These are phyloP conservation scores for Sabatieria punctata DNA, from an alignment of 2,888 invertebrate species.

Conservation along the genomic window DNA sequence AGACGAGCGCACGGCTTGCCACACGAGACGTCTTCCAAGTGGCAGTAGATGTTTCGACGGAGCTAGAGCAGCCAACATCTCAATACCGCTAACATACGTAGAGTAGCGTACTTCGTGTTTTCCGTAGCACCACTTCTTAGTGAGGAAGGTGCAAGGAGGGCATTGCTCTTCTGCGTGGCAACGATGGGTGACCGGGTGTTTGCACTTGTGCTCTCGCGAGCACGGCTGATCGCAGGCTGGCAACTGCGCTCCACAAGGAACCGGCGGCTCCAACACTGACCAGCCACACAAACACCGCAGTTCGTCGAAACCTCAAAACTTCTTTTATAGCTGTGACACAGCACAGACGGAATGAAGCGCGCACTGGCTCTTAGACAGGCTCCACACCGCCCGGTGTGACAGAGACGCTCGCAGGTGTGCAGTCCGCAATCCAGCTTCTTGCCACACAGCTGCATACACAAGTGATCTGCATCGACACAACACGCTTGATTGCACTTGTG, in stretches of 20 bases:
- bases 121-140: slow-evolving; percentile 63
- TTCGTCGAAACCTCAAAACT: slow-evolving; percentile 54
- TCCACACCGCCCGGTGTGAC: slow-evolving; percentile 67
- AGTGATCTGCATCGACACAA: slow-evolving; percentile 68
- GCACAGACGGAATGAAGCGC: slow-evolving; percentile 24
- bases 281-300: slow-evolving; percentile 75
- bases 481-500: slow-evolving; percentile 78
- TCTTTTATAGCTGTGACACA: background rate
- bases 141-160: slow-evolving; percentile 69
- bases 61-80: slow-evolving; percentile 38
- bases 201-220: slow-evolving; percentile 54
- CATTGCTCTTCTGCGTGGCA: slow-evolving; percentile 55
- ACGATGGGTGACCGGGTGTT: slow-evolving; percentile 52
- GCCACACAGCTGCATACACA: slow-evolving; percentile 58
- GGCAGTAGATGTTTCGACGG: slow-evolving; percentile 71
- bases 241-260: slow-evolving; percentile 72
- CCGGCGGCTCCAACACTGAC: slow-evolving; percentile 68
- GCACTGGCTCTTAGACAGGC: slow-evolving; percentile 58
- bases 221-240: slow-evolving; percentile 65
- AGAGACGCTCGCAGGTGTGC: slow-evolving; percentile 68
- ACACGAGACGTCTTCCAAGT: slow-evolving; percentile 69
- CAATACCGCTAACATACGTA: background rate
- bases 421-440: slow-evolving; percentile 62
- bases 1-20: slow-evolving; percentile 66
- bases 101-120: slow-evolving; percentile 45